Evolutionary conservation across 2,113 vertebrate genomes (phyloP).

Genomic region (Pipa parva): DNA sequence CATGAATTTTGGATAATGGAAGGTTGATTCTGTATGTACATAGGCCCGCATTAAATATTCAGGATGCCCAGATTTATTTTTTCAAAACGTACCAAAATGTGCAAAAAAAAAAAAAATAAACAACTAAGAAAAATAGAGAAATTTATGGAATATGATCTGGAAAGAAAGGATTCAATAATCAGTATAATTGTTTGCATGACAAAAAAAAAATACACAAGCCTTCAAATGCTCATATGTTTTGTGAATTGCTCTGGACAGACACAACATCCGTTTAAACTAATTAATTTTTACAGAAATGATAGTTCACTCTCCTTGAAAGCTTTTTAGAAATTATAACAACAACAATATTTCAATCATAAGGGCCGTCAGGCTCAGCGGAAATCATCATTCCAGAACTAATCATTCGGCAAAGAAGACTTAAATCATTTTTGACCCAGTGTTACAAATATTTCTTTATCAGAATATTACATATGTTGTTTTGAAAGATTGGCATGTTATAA

Average conservation of each 20-base stretch:
- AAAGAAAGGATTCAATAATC: constrained; percentile 10
- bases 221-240: constrained; percentile 20
- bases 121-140: no score
- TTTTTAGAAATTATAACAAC: constrained; percentile 35
- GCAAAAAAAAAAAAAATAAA: no score
- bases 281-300: constrained; percentile 41
- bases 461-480: not conserved
- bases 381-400: constrained; percentile 23
- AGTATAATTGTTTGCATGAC: constrained; percentile 6
- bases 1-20: no score
- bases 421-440: constrained; percentile 27
- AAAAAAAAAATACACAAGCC: constrained; percentile 10
- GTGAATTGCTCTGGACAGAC: constrained; percentile 19
- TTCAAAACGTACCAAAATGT: no score
- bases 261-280: constrained; percentile 30
- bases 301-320: constrained; percentile 41
- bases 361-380: constrained; percentile 9
- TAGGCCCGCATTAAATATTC: no score
- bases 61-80: no score
- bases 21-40: no score
- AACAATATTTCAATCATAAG: constrained; percentile 31
- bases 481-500: no score
- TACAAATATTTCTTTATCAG: not conserved
- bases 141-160: not conserved
- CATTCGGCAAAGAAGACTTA: constrained; percentile 15